These are phyloP conservation scores for Gryllus longicercus DNA, from an alignment of 2,888 invertebrate genomes.

Conservation along the genomic window DNA sequence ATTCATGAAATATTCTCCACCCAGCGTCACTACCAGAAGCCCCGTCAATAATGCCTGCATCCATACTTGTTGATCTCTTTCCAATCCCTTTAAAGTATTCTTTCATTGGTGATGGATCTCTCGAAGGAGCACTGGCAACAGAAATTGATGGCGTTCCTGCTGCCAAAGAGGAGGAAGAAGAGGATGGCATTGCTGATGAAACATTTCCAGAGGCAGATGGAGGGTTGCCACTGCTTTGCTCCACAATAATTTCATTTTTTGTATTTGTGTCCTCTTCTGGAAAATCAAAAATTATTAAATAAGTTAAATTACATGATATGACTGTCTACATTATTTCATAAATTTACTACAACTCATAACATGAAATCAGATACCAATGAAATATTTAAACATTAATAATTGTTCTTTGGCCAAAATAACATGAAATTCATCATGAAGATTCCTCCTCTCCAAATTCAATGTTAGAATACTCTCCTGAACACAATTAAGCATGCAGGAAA, in stretches of 20 bases:
- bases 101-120: conserved; percentile 42
- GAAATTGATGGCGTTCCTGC: not conserved
- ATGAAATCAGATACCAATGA: too few relatives aligned
- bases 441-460: too few relatives aligned
- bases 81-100: conserved; percentile 48
- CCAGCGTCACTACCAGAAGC: conserved; percentile 53
- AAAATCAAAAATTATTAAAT: not conserved
- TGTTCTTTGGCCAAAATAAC: too few relatives aligned
- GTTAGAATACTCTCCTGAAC: too few relatives aligned
- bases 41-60: conserved; percentile 50
- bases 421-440: too few relatives aligned
- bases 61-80: conserved; percentile 57
- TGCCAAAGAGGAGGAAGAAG: not conserved
- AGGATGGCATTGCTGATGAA: conserved; percentile 26
- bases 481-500: too few relatives aligned
- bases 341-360: not conserved
- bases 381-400: too few relatives aligned
- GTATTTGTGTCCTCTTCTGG: conserved; percentile 26
- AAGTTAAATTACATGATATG: not conserved
- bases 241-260: not conserved
- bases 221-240: not conserved
- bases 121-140: conserved; percentile 29
- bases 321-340: not conserved
- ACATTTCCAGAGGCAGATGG: conserved; percentile 24
- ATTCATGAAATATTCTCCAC: conserved; percentile 69